Evolutionary conservation across 2,113 vertebrate species (phyloP).

Genomic region (Dipodomys ordii): DNA sequence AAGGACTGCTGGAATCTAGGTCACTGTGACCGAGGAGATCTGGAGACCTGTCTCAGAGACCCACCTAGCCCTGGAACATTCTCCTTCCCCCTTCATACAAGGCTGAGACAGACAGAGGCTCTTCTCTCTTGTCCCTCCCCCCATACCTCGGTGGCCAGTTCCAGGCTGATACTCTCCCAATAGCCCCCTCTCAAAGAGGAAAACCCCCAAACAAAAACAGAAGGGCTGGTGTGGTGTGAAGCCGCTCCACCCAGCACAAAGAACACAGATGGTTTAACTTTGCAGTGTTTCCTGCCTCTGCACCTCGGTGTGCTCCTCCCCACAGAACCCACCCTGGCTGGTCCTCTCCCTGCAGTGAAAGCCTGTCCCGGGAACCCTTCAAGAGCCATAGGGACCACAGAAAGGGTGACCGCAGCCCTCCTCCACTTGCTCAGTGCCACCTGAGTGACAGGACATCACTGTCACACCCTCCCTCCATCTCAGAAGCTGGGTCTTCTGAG

Average conservation of each 20-base stretch:
- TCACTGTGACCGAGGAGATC: conserved; percentile 30
- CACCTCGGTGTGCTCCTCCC: conserved; percentile 1
- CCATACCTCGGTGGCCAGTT: background rate
- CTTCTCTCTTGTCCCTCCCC: background rate
- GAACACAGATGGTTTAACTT: conserved; percentile 58
- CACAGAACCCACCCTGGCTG: background rate
- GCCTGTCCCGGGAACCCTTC: background rate
- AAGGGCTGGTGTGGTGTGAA: background rate
- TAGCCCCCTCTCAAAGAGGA: background rate
- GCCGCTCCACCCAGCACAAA: conserved; percentile 60
- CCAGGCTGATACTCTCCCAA: background rate
- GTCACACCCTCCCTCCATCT: background rate
- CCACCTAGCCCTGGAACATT: background rate
- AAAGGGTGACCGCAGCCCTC: background rate
- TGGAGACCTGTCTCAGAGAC: conserved; percentile 2
- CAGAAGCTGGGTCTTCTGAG: background rate
- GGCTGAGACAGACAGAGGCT: background rate
- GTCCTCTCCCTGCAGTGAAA: background rate
- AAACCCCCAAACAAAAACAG: background rate
- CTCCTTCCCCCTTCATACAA: background rate
- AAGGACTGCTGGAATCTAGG: conserved; percentile 56
- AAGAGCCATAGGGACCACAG: background rate
- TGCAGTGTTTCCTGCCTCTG: conserved; percentile 53
- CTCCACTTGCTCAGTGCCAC: background rate
- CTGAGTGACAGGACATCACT: background rate